Base-by-base conservation (phyloP, 2,797 vertebrate genomes). In the Rhodeus uyekii region DNA sequence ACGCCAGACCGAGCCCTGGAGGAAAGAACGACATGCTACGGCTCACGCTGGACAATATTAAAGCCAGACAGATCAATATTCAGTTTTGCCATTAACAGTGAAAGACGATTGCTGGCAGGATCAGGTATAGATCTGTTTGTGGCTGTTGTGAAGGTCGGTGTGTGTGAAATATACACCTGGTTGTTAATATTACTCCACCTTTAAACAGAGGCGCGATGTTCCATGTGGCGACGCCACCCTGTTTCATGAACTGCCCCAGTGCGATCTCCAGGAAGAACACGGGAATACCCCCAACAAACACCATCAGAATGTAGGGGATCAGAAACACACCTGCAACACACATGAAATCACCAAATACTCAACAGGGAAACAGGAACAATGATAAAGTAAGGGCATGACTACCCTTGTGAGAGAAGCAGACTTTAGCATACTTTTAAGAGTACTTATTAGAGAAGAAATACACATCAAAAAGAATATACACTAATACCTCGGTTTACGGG, bases 181-280 rank as follows among this genome's bases (percentile, higher is more conserved):
- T 10, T 63, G 19, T 29, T 34, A 61, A 69, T 22, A 63, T 50
- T 53, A 74, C 50, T 38, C 32, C 88, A 97, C 96, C 96, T 96
- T 96, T 97, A 87, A 97, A 97, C 87, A 97, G 96, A 27, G 96
- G 96, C 53, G 94, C 96, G 8, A 97, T 97, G 91, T 97, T 97
- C 96, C 96, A 97, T 60, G 96, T 96, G 74, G 95, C 94, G 74
- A 97, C 95, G 24, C 96, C 96, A 80, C 96, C 96, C 88, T 96
- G 95, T 89, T 97, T 97, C 96, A 97, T 97, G 90, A 97, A 97
- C 90, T 97, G 96, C 76, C 96, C 96, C 88, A 97, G 90, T 34
- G 96, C 96, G 83, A 97, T 96, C 91, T 97, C 96, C 90, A 97
- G 91, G 92, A 97, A 97, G 93, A 97, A 97, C 86, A 97, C 96